These are phyloP conservation scores for Cololabis saira DNA, from an alignment of 2,113 vertebrate species.

Conservation along the genomic window DNA sequence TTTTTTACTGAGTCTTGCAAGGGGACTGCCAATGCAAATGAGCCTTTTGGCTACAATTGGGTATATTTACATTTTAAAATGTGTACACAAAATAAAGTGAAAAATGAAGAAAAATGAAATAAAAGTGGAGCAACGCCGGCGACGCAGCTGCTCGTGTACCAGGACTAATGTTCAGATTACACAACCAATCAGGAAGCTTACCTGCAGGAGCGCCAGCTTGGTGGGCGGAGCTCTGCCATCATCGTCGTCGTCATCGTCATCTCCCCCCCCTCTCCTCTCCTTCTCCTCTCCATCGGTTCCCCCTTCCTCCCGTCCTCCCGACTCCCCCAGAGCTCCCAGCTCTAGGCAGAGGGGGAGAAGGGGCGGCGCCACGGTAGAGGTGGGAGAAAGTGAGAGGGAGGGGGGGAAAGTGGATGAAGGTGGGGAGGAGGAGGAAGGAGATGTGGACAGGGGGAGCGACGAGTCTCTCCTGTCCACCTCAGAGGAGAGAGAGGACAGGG, in stretches of 20 bases:
- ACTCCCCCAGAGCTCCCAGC: slow-evolving; percentile 52
- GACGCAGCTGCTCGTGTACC: too few relatives aligned
- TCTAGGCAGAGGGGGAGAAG: slow-evolving; percentile 59
- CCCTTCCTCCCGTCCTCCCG: not conserved
- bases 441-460: slow-evolving; percentile 51
- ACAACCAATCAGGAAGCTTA: slow-evolving; percentile 6
- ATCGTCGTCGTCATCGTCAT: slow-evolving; percentile 44
- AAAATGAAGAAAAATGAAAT: too few relatives aligned
- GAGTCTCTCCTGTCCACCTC: slow-evolving; percentile 63
- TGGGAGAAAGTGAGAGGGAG: slow-evolving; percentile 44
- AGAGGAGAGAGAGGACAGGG: slow-evolving; percentile 73
- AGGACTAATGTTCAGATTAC: too few relatives aligned
- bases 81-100: too few relatives aligned
- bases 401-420: slow-evolving; percentile 36
- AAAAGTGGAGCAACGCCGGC: too few relatives aligned
- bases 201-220: slow-evolving; percentile 65
- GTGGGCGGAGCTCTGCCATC: slow-evolving; percentile 53
- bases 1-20: too few relatives aligned
- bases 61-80: too few relatives aligned
- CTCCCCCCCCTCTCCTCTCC: not conserved
- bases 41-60: too few relatives aligned
- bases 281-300: not conserved
- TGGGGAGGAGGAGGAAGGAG: slow-evolving; percentile 26
- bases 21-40: too few relatives aligned
- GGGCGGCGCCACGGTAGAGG: slow-evolving; percentile 42